Evolutionary conservation across 2,797 vertebrate species (phyloP).

Genomic region (Anomalospiza imberbis): DNA sequence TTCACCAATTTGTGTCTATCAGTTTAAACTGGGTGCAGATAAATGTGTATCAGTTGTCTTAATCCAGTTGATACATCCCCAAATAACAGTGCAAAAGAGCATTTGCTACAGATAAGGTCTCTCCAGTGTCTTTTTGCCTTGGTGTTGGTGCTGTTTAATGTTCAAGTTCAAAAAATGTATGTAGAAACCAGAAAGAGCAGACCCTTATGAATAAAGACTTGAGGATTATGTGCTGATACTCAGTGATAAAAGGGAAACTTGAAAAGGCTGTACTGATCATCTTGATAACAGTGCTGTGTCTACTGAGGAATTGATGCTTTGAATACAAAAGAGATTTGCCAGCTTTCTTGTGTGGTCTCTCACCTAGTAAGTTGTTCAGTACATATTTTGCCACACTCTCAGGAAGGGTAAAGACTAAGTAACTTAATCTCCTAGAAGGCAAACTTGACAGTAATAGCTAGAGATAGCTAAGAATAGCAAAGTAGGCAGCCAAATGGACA

Average conservation of each 20-base stretch:
- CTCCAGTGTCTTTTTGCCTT: neutral
- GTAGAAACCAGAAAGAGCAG: neutral
- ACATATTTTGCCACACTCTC: neutral
- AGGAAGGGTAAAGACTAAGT: neutral
- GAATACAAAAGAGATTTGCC: neutral
- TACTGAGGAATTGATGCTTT: neutral
- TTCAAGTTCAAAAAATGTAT: neutral
- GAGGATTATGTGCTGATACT: neutral
- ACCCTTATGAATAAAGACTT: neutral
- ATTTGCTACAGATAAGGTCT: neutral
- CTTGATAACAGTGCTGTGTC: neutral
- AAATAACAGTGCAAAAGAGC: neutral
- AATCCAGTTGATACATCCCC: neutral
- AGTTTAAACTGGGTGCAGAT: neutral
- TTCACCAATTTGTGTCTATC: neutral
- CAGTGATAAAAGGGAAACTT: neutral
- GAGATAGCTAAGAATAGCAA: neutral
- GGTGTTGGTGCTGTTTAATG: neutral
- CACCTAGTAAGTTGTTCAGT: neutral
- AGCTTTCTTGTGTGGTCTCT: constrained; percentile 5
- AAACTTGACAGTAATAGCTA: neutral
- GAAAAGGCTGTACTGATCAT: neutral
- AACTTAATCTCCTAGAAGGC: neutral
- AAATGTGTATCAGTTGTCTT: neutral
- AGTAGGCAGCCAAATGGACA: neutral